Conservation (phyloP, 2,113 vertebrate species). For the Alexandromys fortis region DNA sequence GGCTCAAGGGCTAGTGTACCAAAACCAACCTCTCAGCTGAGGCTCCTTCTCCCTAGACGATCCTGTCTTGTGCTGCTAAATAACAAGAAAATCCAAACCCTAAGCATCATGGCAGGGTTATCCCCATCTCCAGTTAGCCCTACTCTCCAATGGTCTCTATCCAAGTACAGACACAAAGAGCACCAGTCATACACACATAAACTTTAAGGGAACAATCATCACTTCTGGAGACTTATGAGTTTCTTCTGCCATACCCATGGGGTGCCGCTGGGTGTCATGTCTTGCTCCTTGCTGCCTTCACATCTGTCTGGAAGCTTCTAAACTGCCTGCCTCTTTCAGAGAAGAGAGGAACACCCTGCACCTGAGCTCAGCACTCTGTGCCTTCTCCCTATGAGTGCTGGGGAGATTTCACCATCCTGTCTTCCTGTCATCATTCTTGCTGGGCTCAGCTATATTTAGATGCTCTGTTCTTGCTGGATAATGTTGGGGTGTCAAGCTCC, state of each 20-base stretch:
- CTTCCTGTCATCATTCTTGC: neutral
- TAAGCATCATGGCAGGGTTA: neutral
- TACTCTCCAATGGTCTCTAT: neutral
- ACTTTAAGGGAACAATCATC: neutral
- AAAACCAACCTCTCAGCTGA: neutral
- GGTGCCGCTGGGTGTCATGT: accelerated
- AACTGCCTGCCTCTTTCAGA: neutral
- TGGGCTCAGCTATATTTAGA: neutral
- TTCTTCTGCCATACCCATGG: neutral
- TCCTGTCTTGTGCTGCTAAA: neutral
- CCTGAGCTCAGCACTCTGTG: neutral
- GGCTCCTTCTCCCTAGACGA: neutral
- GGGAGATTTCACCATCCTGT: neutral
- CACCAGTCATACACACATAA: neutral
- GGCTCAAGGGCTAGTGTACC: too few species aligned
- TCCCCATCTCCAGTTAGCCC: neutral
- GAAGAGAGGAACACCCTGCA: neutral
- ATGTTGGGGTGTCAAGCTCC: neutral
- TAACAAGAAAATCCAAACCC: neutral
- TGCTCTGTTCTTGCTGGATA: neutral
- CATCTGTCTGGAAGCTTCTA: neutral
- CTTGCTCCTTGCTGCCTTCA: neutral
- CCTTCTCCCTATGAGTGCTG: neutral
- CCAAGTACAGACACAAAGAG: neutral
- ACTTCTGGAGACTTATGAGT: neutral